Conservation (phyloP, 2,888 invertebrate genomes). For the Microctonus hyperodae region DNA sequence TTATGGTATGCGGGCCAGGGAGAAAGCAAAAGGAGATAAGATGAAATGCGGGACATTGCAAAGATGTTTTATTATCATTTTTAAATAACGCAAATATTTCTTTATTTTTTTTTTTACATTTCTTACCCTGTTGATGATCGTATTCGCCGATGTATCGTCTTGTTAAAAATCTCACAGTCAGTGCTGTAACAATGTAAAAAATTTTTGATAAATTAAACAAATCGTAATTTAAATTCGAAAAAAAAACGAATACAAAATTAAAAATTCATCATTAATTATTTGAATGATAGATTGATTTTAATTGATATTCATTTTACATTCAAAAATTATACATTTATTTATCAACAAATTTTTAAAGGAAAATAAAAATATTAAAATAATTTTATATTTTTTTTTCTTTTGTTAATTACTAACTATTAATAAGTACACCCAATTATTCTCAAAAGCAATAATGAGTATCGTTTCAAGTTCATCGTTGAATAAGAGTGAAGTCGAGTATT, state of each 20-base stretch:
- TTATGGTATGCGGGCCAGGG: constrained; percentile 42
- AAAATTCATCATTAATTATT: neutral
- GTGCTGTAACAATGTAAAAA: constrained; percentile 70
- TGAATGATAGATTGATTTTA: neutral
- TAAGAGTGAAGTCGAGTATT: constrained; percentile 4
- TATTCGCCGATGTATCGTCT: constrained; percentile 94
- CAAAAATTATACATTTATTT: neutral
- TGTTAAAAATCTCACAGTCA: constrained; percentile 91
- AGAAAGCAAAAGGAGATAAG: constrained; percentile 30
- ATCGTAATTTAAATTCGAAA: neutral
- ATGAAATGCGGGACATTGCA: neutral
- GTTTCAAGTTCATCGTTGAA: neutral
- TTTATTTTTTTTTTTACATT: neutral
- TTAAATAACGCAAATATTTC: neutral
- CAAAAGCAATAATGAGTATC: neutral
- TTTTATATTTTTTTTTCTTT: neutral
- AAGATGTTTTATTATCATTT: neutral
- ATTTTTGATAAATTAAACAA: too few species aligned
- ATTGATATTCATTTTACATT: too few species aligned
- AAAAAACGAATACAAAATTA: constrained; percentile 1
- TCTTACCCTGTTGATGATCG: constrained; percentile 88
- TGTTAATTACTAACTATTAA: neutral
- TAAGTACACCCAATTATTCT: neutral
- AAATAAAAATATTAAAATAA: neutral
- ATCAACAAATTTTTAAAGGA: neutral